Evolutionary conservation across 2,797 vertebrate genomes (phyloP).

Genomic region (Hapalemur alaotrensis): DNA sequence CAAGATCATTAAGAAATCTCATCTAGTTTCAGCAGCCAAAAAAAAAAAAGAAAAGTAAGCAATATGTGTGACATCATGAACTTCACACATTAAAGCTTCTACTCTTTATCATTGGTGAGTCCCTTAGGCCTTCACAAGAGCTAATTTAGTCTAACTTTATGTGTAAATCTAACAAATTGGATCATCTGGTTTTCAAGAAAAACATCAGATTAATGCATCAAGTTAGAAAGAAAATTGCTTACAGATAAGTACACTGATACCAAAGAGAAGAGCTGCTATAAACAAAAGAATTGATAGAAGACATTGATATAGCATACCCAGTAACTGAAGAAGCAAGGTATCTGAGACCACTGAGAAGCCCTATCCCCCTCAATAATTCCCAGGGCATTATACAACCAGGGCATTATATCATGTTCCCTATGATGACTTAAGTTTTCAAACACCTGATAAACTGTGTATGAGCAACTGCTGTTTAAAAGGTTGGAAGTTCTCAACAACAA

Average conservation of each 20-base stretch:
- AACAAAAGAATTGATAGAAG: background rate
- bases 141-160: conserved; percentile 27
- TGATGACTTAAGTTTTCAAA: background rate
- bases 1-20: background rate
- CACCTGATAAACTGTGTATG: background rate
- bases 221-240: background rate
- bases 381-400: background rate
- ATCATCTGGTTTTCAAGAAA: background rate
- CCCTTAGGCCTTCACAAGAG: background rate
- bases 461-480: background rate
- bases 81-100: background rate
- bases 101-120: background rate
- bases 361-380: background rate
- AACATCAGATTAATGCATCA: background rate
- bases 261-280: background rate
- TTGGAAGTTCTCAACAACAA: background rate
- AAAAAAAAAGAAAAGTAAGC: background rate
- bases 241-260: background rate
- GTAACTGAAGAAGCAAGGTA: background rate
- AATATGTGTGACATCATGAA: background rate
- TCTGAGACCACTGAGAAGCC: background rate
- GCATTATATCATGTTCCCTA: background rate
- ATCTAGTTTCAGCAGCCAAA: background rate
- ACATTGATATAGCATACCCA: background rate
- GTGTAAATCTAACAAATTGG: background rate